Base-by-base conservation (phyloP, 2,797 vertebrate species). In the Streptopelia turtur region DNA sequence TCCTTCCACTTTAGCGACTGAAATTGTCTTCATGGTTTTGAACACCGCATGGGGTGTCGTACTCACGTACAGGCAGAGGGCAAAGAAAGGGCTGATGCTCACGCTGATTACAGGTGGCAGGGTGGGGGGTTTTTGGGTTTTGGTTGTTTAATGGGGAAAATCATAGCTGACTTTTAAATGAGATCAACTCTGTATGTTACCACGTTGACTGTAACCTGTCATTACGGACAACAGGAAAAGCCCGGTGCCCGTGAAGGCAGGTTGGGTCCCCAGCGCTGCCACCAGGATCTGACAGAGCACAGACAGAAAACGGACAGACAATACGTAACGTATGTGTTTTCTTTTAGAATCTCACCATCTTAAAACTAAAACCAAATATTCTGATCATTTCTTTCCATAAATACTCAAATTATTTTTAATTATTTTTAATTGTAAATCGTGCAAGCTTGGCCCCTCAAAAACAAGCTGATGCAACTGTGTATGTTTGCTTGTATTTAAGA, bases 81-180 rank as follows among this genome's bases (percentile, higher is more conserved):
- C 60, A 76, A 80, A 53, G 39, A 39, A 69, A 83, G 33, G 35
- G 33, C 60, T 68, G 55, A 35, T 84, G 57, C 31, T 84, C 14
- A 0, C 43, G 39, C 59, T 50, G 55, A n/a, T 79, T 59, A 55
- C 0, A 0, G 16, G 16, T 68, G 5, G 39, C 20, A 55, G 31
- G 43, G 5, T 20, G 43, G 16, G 17, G 10, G 0, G 22, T 65
- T 12, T 27, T 60, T 33, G 49, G 2, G 24, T 50, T 89, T 74
- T 13, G 8, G 3, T 25, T 60, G 16, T 71, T 69, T 88, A 83
- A 75, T 21, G 5, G 16, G 14, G n/a, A 91, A 94, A 92, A 94
- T 47, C 6, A 1, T 47, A 33, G 64, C 14, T 68, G 31, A 77
- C 43, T 87, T 82, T 33, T 50, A 49, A 82, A 90, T 55, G 33